A percentile compares a stretch with the other conserved stretches of the same genome.
These are phyloP conservation scores for Dolichallabes microphthalmus DNA, from an alignment of 2,113 vertebrate genomes.

Conservation along the genomic window DNA sequence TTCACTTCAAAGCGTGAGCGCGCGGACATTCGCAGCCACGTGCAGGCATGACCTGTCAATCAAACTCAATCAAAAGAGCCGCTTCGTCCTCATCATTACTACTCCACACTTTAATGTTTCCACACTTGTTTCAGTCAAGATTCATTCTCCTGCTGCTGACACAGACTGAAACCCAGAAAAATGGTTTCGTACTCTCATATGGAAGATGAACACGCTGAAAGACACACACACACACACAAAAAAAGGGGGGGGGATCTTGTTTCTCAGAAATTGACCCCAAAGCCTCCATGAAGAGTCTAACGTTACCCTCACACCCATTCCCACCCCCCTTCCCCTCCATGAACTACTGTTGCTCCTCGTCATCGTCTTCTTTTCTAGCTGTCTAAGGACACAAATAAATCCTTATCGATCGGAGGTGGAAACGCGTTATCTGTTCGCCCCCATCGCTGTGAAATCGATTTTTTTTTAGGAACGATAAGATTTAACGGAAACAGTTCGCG, in stretches of 20 bases:
- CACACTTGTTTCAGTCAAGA: neutral
- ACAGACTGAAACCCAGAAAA: neutral
- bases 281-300: slow-evolving; percentile 35
- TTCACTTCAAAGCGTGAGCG: neutral
- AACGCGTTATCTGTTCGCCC: slow-evolving; percentile 30
- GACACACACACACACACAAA: no score
- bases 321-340: neutral
- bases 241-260: no score
- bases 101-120: neutral
- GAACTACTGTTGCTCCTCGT: neutral
- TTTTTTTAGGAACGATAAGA: slow-evolving; percentile 1
- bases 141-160: neutral
- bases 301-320: slow-evolving; percentile 19
- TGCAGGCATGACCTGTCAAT: neutral
- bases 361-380: neutral
- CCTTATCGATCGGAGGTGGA: slow-evolving; percentile 35
- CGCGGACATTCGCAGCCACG: neutral
- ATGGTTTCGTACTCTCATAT: neutral
- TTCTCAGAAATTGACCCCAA: slow-evolving; percentile 36
- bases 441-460: slow-evolving; percentile 25
- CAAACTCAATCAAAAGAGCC: neutral
- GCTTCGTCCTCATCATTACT: neutral
- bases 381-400: slow-evolving; percentile 41
- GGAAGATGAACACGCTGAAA: neutral
- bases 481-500: slow-evolving; percentile 26